Evolutionary conservation across 2,888 invertebrate species (phyloP), one percentile per base, ranked within the genome.

Genomic region (Chrysolina oricalcia): DNA sequence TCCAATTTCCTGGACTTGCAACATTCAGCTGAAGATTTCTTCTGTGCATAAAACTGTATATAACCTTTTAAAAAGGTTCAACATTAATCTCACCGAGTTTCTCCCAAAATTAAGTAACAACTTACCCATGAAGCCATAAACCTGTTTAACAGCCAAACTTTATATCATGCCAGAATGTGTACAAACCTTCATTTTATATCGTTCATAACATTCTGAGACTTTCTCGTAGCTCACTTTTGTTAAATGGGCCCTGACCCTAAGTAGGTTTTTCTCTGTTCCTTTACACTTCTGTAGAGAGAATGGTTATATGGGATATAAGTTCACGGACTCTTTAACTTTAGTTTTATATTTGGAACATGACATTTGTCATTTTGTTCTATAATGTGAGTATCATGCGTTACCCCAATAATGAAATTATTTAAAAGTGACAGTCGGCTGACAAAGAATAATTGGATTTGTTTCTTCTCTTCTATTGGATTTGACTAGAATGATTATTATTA

Each of bases 111-210:
- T 21, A 6, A 23, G 53, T 53, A 53, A 53, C 53, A 53, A 53
- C 15, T 53, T 13, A 4, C 10, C 21, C 53, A 53, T 53, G 53
- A 23, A 53, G 21, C 53, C 21, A 19, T 23, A 53, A 53, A 19
- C 53, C 53, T 53, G 53, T 23, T 53, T 2, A 53, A 53, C 23
- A 53, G 11, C 21, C 53, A 53, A 15, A 53, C 53, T 53, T 53
- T 53, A 53, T 53, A 53, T 53, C 53, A 10, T 10, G 19, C 19
- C 13, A 21, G 21, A 53, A 53, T 53, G 21, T 53, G 53, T 21
- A 53, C 53, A 23, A 21, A 53, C 21, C 53, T 23, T 11, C 53
- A 53, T 53, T 53, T 53, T 53, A 53, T 21, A 53, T 53, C 53
- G 53, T 53, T 53, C 21, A 53, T 53, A 53, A 53, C 53, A 1